A percentile compares a stretch with the other conserved stretches of the same genome.
These are phyloP conservation scores for Planococcus citri DNA, from an alignment of 1,140 invertebrate genomes.

Conservation along the genomic window DNA sequence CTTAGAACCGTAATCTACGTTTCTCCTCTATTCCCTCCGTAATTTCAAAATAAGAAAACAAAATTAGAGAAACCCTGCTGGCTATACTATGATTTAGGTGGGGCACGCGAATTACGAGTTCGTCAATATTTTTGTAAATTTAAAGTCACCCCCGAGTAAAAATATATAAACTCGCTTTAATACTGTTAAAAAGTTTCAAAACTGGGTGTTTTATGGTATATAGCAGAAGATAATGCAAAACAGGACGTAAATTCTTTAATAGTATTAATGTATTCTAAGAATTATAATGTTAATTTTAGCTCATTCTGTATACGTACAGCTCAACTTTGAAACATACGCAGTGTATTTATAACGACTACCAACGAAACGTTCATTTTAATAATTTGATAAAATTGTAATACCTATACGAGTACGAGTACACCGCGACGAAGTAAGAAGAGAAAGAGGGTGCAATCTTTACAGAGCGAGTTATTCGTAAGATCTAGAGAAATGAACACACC, in stretches of 20 bases:
- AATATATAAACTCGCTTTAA: neutral
- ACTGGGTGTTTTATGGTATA: neutral
- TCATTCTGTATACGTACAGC: neutral
- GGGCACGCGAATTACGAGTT: no score
- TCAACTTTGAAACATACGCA: neutral
- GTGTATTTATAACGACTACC: neutral
- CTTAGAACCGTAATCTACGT: no score
- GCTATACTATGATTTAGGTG: no score
- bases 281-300: neutral
- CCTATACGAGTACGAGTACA: neutral
- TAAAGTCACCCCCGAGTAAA: neutral
- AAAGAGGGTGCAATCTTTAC: no score
- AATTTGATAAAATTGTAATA: conserved; percentile 1
- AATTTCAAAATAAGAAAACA: no score
- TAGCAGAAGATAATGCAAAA: neutral
- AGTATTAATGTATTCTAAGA: neutral
- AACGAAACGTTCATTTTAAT: neutral
- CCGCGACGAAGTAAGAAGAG: no score
- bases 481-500: no score
- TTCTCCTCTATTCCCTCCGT: no score
- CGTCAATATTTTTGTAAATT: neutral
- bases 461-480: no score
- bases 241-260: neutral
- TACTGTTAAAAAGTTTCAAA: neutral
- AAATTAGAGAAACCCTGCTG: no score